These are phyloP conservation scores for Pholis gunnellus DNA, from an alignment of 2,113 vertebrate genomes.

Conservation along the genomic window DNA sequence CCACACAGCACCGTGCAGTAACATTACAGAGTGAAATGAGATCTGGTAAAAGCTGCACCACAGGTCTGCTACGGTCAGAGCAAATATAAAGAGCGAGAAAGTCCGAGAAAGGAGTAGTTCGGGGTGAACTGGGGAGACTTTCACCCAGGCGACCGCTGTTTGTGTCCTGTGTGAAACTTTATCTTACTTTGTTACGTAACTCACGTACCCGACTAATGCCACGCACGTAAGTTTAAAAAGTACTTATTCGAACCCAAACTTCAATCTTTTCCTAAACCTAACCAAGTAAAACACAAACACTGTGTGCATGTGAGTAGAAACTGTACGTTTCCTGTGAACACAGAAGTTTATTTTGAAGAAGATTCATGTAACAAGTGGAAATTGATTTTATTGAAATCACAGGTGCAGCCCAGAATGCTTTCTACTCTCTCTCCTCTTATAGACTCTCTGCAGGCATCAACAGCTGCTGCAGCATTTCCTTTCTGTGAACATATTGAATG, in stretches of 20 bases:
- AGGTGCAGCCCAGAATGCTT: conserved; percentile 44
- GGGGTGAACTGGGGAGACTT: neutral
- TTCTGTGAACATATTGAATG: conserved; percentile 36
- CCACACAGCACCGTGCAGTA: neutral
- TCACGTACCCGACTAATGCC: neutral
- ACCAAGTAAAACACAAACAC: too few species aligned
- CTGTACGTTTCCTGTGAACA: too few species aligned
- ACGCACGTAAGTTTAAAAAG: neutral
- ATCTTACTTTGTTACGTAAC: neutral
- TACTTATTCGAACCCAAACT: too few species aligned
- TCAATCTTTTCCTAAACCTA: too few species aligned
- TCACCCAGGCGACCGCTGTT: neutral
- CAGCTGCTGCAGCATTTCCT: neutral
- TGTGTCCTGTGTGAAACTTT: neutral
- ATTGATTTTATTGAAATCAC: conserved; percentile 46
- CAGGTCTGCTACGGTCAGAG: too few species aligned
- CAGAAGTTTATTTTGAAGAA: too few species aligned
- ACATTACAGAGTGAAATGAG: neutral
- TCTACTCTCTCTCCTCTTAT: conserved; percentile 16
- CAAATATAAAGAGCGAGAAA: neutral
- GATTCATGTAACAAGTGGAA: too few species aligned
- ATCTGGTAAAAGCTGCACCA: neutral
- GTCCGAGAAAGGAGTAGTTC: neutral
- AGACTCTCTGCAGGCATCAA: conserved; percentile 12
- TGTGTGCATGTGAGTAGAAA: neutral